Evolutionary conservation across 2,888 invertebrate genomes (phyloP), one percentile per base, ranked within the genome.

Genomic region (Drosophila rubida): DNA sequence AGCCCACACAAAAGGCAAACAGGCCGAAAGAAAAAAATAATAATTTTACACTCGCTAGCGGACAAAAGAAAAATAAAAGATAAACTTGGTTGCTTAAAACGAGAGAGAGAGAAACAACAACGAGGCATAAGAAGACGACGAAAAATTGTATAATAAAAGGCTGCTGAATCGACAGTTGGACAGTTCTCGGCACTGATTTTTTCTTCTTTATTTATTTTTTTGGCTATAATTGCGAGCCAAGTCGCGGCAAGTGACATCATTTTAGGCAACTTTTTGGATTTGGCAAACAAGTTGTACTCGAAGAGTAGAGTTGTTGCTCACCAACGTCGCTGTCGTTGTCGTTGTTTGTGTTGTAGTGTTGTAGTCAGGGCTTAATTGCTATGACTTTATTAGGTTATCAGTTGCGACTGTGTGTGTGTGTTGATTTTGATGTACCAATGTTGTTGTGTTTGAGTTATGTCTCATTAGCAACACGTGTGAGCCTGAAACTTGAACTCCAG

Each of bases 301-400:
- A 67, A 63, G 60, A 58, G 50, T 57, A 41, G 22, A 54, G 65
- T 54, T 65, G 74, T 51, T 49, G 9, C 8, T 8, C 30, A 30
- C 9, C 35, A 13, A 5, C 23, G 23, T 1, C 23, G 55, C 41
- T 60, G 19, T 19, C n/a, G 58, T 41, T 67, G 64, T 50, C 58
- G 65, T 49, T 69, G 50, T 46, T 63, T 60, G n/a, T 32, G 32
- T 32, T 46, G 32, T 64, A 74, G n/a, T 32, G 32, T 32, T 46
- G 32, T 64, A 74, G 69, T 70, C 74, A 60, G 72, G 69, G 64
- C 74, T 80, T 83, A 86, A 84, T 84, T 84, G 84, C 78, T 77
- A 81, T 86, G 84, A 79, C 87, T 84, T 84, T 84, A 84, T 84
- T 86, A 84, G 86, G 86, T 83, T 84, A 80, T 80, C 84, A 86